Base-by-base conservation (phyloP, 1,140 invertebrate genomes). In the Drosophila lacertosa region DNA sequence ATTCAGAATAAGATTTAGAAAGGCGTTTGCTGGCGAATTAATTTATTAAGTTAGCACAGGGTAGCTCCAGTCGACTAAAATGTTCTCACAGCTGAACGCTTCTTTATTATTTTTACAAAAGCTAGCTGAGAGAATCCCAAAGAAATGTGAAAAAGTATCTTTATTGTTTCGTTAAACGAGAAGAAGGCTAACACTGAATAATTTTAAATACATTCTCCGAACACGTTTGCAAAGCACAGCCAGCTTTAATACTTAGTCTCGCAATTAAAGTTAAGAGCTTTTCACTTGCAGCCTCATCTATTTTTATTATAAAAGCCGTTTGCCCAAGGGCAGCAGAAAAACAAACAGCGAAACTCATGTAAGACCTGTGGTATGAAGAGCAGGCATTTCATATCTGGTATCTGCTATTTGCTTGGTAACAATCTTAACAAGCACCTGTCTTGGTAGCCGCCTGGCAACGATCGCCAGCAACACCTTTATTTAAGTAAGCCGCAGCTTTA, bases 391-490 rank as follows among this genome's bases (percentile, higher is more conserved):
- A 64, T 47, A 64, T 11, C 24, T 57, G 22, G 9, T 29, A 42
- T 16, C 37, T 64, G 16, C 9, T 29, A 26, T 45, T 65, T 16
- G 24, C 33, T 16, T 54, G 29, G 20, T 4, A 64, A 47, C 55
- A 42, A 71, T 57, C 69, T 58, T 62, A 77, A 78, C 63, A 78
- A 74, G 51, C 74, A 76, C 48, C 65, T 68, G 73, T 70, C 24
- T 22, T 29, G 44, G 26, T 11, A 24, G 29, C 63, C n/a, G 55
- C 26, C 45, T 50, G 16, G 53, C 40, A 39, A 65, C 59, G 39
- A 22, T 11, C 57, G 50, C 35, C 45, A 45, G 51, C 77, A 80
- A 80, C 77, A 77, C 55, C 77, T 83, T 74, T 74, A 83, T 82
- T 78, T 53, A 78, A 83, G 78, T 74, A 66, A 74, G 78, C 64